Conservation (phyloP, 2,888 invertebrate species). For the Aleiodes alternator region DNA sequence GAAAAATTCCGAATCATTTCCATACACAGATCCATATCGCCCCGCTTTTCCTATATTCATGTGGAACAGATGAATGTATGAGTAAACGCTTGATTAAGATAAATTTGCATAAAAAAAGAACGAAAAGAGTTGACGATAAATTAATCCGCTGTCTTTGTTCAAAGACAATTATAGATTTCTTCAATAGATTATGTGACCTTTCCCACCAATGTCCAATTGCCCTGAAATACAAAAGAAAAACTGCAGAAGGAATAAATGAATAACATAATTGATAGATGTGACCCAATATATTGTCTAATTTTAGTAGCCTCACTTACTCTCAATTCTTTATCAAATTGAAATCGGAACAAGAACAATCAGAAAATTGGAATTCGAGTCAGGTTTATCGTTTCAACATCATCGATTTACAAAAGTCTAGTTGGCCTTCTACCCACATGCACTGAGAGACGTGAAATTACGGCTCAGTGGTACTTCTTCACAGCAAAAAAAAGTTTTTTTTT, state of each 20-base stretch:
- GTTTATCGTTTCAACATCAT: conserved; percentile 27
- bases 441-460: conserved; percentile 23
- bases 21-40: no score
- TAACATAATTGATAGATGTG: neutral
- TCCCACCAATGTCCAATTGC: neutral
- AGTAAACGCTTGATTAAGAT: no score
- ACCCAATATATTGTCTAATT: neutral
- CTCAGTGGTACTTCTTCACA: neutral
- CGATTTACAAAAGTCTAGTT: conserved; percentile 29
- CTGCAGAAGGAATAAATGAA: neutral
- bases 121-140: neutral
- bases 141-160: neutral
- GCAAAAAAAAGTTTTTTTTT: neutral
- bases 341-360: conserved; percentile 31
- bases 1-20: no score
- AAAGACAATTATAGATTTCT: neutral
- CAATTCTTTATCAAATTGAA: conserved; percentile 24
- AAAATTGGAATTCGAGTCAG: conserved; percentile 27
- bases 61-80: no score
- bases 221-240: neutral
- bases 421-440: conserved; percentile 1
- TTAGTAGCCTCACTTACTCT: neutral
- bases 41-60: no score
- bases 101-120: neutral
- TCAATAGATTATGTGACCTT: neutral